Conservation (phyloP, 2,113 vertebrate species). For the Corythaixoides concolor region DNA sequence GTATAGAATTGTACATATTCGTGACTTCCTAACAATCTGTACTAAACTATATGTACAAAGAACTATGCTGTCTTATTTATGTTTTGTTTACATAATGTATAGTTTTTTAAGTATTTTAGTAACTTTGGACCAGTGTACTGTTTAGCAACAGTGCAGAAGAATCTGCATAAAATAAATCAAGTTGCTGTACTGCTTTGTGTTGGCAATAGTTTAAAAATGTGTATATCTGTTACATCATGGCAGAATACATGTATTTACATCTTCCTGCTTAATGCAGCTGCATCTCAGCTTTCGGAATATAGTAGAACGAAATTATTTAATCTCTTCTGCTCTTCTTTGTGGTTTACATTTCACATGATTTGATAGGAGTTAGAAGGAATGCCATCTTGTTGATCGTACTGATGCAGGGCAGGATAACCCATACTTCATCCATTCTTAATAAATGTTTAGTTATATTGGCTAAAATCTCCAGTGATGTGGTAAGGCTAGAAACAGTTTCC, state of each 20-base stretch:
- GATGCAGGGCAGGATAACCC: background rate
- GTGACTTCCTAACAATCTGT: constrained; percentile 74
- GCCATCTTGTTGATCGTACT: background rate
- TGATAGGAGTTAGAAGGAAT: background rate
- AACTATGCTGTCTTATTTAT: constrained; percentile 89
- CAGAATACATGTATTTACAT: background rate
- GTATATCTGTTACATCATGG: background rate
- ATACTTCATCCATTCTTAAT: background rate
- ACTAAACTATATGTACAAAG: constrained; percentile 82
- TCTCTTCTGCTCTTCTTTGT: background rate
- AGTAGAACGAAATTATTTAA: background rate
- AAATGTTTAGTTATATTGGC: background rate
- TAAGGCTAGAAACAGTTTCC: background rate
- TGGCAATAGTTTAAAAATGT: constrained; percentile 61
- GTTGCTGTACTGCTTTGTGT: constrained; percentile 75
- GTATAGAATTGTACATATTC: constrained; percentile 80
- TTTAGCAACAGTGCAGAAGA: constrained; percentile 84
- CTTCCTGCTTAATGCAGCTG: background rate
- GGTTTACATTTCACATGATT: background rate
- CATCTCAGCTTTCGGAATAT: background rate
- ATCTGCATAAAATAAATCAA: constrained; percentile 85
- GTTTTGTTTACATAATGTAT: constrained; percentile 92
- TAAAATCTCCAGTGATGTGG: background rate
- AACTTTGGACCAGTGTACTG: constrained; percentile 89
- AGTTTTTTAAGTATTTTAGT: constrained; percentile 92